Base-by-base conservation (phyloP, 1,140 invertebrate genomes). In the Bombus pyrosoma region DNA sequence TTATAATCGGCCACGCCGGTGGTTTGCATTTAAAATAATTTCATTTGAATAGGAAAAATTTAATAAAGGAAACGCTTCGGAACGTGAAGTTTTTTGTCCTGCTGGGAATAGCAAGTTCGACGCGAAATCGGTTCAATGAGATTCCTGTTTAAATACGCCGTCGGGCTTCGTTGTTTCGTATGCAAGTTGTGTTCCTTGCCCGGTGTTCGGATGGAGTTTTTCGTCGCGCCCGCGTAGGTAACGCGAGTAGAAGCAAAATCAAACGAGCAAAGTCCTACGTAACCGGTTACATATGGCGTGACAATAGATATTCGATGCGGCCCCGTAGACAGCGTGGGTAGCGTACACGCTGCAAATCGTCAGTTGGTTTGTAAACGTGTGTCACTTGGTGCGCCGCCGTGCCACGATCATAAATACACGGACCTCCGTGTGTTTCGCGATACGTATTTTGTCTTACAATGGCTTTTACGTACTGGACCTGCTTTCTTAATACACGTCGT, bases 331-430 rank as follows among this genome's bases (percentile, higher is more conserved):
- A 47, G 74, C 81, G 86, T 84, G 82, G 81, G 75, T 53, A 79
- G 86, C 74, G 13, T 74, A 87, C 86, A 71, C 69, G 75, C 41
- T 73, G 82, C 75, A 69, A 87, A 87, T 87, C 75, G 86, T 87
- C 85, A 74, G 85, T 83, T 43, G 80, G 69, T 53, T 75, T 72
- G 85, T 83, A 83, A 86, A 83, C 80, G 75, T 10, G 82, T 85
- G 86, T 87, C 82, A 87, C 78, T 41, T 5, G 69, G 43, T 34
- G 18, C 53, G 32, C 72, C 80, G 79, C 39, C 71, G 43, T 15
- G 76, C 37, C 72, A 39, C 79, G 47, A 32, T 83, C 80, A n/a
- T 83, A 76, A 83, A 76, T 76, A 81, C 43, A 18, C 64, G 25
- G 47, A 32, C 73, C 81, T 86, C 62, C 47, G 77, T 83, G 80